Conservation (phyloP, 2,113 vertebrate genomes). For the Rhagologus leucostigma region DNA sequence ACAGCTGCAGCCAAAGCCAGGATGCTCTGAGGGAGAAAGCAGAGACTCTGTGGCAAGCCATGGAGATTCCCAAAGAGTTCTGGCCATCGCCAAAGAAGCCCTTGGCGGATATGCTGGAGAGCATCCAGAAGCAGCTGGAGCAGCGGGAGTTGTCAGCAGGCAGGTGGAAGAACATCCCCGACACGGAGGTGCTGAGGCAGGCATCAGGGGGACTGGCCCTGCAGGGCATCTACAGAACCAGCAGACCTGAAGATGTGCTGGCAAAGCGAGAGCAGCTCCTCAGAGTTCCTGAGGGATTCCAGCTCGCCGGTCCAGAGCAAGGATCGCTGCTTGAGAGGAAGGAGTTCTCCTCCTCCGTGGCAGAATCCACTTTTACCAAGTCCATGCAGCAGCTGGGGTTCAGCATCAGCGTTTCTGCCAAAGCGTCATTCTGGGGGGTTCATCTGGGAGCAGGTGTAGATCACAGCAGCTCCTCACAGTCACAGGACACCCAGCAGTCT, state of each 20-base stretch:
- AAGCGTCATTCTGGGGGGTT: neutral
- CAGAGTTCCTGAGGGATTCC: constrained; percentile 17
- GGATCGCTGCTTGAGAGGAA: neutral
- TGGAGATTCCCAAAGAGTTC: constrained; percentile 7
- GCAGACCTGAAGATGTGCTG: neutral
- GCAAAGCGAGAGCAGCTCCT: constrained; percentile 55
- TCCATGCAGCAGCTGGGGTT: constrained; percentile 47
- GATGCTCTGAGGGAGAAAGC: neutral
- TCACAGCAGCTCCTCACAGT: neutral
- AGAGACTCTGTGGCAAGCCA: neutral
- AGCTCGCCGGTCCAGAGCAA: constrained; percentile 19
- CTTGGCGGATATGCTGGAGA: neutral
- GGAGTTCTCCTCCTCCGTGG: constrained; percentile 59
- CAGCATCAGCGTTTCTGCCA: neutral
- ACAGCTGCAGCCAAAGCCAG: neutral
- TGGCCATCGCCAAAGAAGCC: neutral
- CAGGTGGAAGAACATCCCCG: neutral
- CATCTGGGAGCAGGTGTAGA: neutral
- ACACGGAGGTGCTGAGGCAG: constrained; percentile 26
- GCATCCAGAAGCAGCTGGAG: constrained; percentile 13
- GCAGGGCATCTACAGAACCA: constrained; percentile 64
- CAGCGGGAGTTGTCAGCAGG: neutral
- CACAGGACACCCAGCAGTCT: neutral
- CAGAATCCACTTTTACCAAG: constrained; percentile 48
- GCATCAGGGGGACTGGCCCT: constrained; percentile 69